Conservation (phyloP, 2,888 invertebrate species). For the Cancer borealis region DNA sequence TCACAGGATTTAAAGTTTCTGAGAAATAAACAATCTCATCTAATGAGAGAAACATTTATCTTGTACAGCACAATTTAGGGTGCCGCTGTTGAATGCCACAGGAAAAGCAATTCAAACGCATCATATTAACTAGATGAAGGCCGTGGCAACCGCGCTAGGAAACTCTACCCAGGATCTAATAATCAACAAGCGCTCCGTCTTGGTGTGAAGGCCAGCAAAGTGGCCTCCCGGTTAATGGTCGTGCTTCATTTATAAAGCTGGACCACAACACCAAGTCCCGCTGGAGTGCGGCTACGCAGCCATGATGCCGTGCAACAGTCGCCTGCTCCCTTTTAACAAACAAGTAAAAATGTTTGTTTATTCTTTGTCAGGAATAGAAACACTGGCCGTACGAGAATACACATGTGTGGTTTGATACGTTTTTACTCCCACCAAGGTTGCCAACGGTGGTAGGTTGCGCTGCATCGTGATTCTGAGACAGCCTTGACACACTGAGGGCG, state of each 20-base stretch:
- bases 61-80: background rate
- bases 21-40: background rate
- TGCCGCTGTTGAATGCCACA: background rate
- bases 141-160: background rate
- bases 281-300: background rate
- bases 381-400: background rate
- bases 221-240: background rate
- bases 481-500: conserved; percentile 17
- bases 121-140: background rate
- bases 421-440: background rate
- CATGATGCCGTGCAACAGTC: background rate
- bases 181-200: background rate
- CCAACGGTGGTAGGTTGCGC: background rate
- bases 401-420: background rate
- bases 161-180: background rate
- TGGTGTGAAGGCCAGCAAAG: conserved; percentile 17
- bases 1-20: background rate
- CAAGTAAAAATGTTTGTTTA: background rate
- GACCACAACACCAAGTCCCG: background rate
- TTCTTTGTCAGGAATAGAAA: background rate
- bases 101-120: background rate
- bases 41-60: background rate
- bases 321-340: background rate
- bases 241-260: background rate
- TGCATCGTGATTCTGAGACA: background rate